Conservation (phyloP, 2,113 vertebrate genomes). For the Colius striatus region DNA sequence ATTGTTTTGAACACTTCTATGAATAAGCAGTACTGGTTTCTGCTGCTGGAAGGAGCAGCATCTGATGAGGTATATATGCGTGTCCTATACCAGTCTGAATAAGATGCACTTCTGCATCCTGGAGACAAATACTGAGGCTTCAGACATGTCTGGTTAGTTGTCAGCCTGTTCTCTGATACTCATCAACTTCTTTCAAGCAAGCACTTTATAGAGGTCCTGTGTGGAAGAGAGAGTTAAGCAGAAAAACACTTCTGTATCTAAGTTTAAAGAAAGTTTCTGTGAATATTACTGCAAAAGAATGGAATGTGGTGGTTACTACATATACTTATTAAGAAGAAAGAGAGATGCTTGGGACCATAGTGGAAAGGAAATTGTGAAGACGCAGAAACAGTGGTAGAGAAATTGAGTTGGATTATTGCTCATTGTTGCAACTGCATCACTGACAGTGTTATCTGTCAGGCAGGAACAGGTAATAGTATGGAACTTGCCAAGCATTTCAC, state of each 20-base stretch:
- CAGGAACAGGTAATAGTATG: neutral
- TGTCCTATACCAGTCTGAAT: neutral
- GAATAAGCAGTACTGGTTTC: neutral
- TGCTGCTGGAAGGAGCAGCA: neutral
- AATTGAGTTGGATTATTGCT: neutral
- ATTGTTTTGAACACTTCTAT: neutral
- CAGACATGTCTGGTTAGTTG: neutral
- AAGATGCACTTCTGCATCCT: neutral
- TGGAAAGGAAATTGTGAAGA: neutral
- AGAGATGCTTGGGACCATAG: neutral
- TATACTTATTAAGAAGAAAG: rapidly evolving
- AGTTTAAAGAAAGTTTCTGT: neutral
- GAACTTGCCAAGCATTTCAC: neutral
- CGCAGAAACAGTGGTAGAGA: neutral
- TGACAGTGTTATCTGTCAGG: neutral
- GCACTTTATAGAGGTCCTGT: neutral
- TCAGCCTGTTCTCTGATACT: neutral
- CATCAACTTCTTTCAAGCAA: neutral
- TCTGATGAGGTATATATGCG: neutral
- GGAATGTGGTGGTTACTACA: neutral
- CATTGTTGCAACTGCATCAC: neutral
- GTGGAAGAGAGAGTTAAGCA: neutral
- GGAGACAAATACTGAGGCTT: neutral
- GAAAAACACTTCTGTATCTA: neutral
- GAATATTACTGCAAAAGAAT: neutral